Conservation (phyloP, 53 echinoderm and acorn worm species). For the Astropecten irregularis region DNA sequence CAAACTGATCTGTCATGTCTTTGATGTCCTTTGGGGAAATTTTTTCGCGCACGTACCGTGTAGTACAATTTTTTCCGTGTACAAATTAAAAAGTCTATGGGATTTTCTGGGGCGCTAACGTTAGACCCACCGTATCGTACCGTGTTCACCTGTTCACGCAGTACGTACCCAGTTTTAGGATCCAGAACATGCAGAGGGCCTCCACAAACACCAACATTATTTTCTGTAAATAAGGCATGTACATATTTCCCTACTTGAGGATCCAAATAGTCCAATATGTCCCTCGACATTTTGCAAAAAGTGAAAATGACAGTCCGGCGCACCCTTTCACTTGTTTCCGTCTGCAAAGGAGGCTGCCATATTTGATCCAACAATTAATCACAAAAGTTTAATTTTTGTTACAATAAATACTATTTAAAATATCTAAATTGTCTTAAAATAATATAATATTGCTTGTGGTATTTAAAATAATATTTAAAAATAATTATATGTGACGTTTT, state of each 20-base stretch:
- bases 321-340: background rate
- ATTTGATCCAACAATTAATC: background rate
- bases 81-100: too few relatives aligned
- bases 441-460: background rate
- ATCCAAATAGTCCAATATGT: constrained; percentile 52
- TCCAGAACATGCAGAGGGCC: constrained; percentile 64
- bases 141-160: too few relatives aligned
- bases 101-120: too few relatives aligned
- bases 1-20: too few relatives aligned
- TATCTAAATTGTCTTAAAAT: background rate
- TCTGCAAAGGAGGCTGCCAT: constrained; percentile 20
- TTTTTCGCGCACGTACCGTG: too few relatives aligned
- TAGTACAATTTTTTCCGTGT: too few relatives aligned
- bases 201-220: constrained; percentile 70
- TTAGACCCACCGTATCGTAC: too few relatives aligned
- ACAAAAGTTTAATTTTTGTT: background rate
- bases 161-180: constrained; percentile 72
- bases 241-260: constrained; percentile 66
- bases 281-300: constrained; percentile 17
- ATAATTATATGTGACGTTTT: background rate
- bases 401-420: background rate
- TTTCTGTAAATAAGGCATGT: constrained; percentile 57
- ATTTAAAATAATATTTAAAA: background rate
- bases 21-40: too few relatives aligned
- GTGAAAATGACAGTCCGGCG: background rate